A percentile compares a stretch with the other conserved stretches of the same genome.
Evolutionary conservation across 2,113 vertebrate genomes (phyloP).

Genomic region (Pipa parva): DNA sequence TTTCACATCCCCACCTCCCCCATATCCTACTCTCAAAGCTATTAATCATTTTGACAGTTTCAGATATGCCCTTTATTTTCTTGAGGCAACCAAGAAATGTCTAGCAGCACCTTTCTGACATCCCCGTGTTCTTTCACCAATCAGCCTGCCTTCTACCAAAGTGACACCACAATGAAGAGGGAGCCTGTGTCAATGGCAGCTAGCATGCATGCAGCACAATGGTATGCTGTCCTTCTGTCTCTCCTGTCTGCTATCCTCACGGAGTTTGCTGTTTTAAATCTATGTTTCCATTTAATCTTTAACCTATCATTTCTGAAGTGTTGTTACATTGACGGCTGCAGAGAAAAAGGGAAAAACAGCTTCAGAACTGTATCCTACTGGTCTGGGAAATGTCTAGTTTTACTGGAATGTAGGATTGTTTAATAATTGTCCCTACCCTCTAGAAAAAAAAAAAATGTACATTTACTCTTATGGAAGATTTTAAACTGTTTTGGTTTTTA

Average conservation of each 20-base stretch:
- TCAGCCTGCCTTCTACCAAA: constrained; percentile 48
- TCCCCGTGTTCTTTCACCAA: constrained; percentile 48
- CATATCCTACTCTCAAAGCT: constrained; percentile 57
- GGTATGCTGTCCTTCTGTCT: constrained; percentile 41
- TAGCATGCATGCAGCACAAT: constrained; percentile 40
- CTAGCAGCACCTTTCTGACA: constrained; percentile 58
- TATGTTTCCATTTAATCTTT: constrained; percentile 41
- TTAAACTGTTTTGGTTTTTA: no score
- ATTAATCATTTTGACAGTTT: constrained; percentile 66
- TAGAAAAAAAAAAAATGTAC: no score
- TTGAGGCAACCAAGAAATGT: constrained; percentile 60
- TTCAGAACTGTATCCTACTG: background rate
- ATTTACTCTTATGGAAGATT: no score
- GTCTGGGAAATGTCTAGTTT: background rate
- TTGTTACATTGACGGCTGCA: constrained; percentile 24
- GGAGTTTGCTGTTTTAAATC: constrained; percentile 39
- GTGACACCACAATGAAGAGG: constrained; percentile 41
- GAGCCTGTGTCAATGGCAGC: constrained; percentile 40
- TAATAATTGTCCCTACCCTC: no score
- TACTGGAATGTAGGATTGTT: no score
- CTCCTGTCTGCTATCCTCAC: constrained; percentile 19
- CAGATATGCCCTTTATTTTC: constrained; percentile 61
- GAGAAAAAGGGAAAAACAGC: constrained; percentile 24
- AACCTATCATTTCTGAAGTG: constrained; percentile 39
- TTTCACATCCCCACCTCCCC: constrained; percentile 46